phyloP scores from a whole-genome alignment of 1,140 invertebrate genomes.

The Orius insidiosus region DNA sequence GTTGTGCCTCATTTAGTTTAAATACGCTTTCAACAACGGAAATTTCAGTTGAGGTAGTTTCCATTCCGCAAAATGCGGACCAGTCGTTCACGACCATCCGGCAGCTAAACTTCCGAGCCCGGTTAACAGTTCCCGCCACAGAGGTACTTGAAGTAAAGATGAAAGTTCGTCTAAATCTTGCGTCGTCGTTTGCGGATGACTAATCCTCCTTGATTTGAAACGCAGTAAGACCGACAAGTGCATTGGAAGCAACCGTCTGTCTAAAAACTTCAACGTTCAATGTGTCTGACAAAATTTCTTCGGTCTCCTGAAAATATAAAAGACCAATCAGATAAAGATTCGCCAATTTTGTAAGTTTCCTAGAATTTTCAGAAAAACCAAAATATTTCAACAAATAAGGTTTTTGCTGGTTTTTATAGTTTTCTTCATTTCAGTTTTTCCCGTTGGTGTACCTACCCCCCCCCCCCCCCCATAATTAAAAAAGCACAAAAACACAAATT shows the following conservation, averaged over 20 bases:
- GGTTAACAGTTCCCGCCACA: constrained; percentile 93
- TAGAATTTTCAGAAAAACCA: background rate
- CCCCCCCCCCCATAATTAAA: too few species aligned
- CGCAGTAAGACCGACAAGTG: constrained; percentile 91
- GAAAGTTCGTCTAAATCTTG: constrained; percentile 96
- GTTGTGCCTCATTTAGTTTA: too few species aligned
- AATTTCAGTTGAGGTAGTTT: constrained; percentile 94
- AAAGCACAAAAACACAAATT: too few species aligned
- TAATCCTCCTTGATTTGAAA: constrained; percentile 93
- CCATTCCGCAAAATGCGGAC: constrained; percentile 89
- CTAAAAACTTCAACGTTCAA: constrained; percentile 93
- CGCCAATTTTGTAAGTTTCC: too few species aligned
- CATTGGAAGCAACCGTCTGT: constrained; percentile 85
- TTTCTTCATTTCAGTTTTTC: too few species aligned
- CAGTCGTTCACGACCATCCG: constrained; percentile 98
- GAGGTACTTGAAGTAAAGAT: constrained; percentile 87
- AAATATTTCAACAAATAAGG: too few species aligned
- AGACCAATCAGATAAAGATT: too few species aligned
- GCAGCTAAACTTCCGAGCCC: constrained; percentile 90
- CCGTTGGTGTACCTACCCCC: too few species aligned
- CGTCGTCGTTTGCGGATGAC: constrained; percentile 90
- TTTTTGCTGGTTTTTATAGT: too few species aligned
- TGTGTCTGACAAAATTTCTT: constrained; percentile 92
- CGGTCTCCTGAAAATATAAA: constrained; percentile 60
- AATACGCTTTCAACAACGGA: constrained; percentile 95